Conservation (phyloP, 2,797 vertebrate species). For the Arrhamphus sclerolepis region DNA sequence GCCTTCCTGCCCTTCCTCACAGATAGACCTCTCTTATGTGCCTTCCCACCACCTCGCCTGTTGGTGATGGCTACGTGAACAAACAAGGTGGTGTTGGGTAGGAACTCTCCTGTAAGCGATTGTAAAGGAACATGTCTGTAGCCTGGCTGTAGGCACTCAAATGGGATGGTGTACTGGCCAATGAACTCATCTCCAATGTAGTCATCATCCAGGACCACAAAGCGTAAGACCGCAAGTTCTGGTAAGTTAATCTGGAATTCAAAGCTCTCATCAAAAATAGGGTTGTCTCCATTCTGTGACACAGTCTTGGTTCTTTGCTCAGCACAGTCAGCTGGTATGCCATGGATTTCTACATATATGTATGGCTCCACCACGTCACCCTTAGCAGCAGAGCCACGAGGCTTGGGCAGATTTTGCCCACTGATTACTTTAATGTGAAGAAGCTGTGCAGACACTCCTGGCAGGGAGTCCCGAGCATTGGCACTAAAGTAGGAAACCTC, state of each 20-base stretch:
- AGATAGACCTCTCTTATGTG: slow-evolving; percentile 87
- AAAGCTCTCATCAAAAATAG: slow-evolving; percentile 92
- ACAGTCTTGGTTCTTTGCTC: slow-evolving; percentile 93
- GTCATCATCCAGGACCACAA: slow-evolving; percentile 91
- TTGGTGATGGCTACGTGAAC: slow-evolving; percentile 93
- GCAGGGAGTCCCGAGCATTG: slow-evolving; percentile 89
- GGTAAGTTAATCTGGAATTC: slow-evolving; percentile 95
- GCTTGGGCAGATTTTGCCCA: slow-evolving; percentile 93
- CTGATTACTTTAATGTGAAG: slow-evolving; percentile 94
- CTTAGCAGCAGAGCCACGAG: slow-evolving; percentile 90
- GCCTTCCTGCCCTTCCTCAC: slow-evolving; percentile 88
- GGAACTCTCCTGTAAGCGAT: slow-evolving; percentile 88
- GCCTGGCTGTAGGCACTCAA: slow-evolving; percentile 92
- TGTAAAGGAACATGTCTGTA: slow-evolving; percentile 91
- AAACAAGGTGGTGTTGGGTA: slow-evolving; percentile 89
- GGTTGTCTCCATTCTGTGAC: slow-evolving; percentile 91
- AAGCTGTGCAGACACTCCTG: slow-evolving; percentile 90
- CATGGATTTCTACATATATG: slow-evolving; percentile 91
- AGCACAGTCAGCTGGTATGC: slow-evolving; percentile 90
- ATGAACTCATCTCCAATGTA: slow-evolving; percentile 96
- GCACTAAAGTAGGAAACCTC: slow-evolving; percentile 97
- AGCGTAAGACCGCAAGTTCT: slow-evolving; percentile 88
- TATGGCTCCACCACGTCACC: slow-evolving; percentile 94
- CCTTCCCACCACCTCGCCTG: slow-evolving; percentile 88
- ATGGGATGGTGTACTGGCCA: slow-evolving; percentile 94